A percentile compares a stretch with the other conserved stretches of the same genome.
Conservation (phyloP, 2,797 vertebrate species). For the Hydrolagus colliei region DNA sequence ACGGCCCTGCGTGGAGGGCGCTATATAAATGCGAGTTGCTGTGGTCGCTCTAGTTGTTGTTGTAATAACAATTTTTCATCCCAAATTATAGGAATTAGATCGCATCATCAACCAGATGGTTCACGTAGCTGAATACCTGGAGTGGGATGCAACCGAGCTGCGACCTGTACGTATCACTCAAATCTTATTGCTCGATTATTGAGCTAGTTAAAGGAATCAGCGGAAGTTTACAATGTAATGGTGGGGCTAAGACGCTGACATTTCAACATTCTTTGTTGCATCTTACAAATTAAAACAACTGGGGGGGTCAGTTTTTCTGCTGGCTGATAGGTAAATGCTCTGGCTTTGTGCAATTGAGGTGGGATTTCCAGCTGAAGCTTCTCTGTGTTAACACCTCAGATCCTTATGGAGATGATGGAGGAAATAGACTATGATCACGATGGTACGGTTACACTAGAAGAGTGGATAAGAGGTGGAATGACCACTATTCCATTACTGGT, state of each 20-base stretch:
- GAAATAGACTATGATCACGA: conserved; percentile 82
- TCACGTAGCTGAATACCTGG: conserved; percentile 84
- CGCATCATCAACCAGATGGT: conserved; percentile 92
- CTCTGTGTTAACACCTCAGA: conserved; percentile 51
- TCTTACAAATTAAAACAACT: background rate
- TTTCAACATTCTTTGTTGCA: background rate
- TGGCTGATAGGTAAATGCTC: no score
- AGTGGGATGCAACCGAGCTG: conserved; percentile 88
- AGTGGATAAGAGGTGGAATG: conserved; percentile 89
- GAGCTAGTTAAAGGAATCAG: background rate
- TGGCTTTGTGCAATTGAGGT: no score
- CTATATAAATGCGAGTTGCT: no score
- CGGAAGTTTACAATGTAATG: background rate
- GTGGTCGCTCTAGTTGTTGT: no score
- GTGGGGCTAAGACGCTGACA: background rate
- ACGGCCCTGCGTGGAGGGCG: no score
- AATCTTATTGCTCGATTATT: background rate
- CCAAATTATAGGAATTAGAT: conserved; percentile 71
- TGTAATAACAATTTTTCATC: no score
- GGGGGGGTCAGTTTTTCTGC: no score
- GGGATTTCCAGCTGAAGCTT: background rate
- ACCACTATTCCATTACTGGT: conserved; percentile 88
- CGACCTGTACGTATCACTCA: conserved; percentile 68
- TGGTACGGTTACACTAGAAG: conserved; percentile 80
- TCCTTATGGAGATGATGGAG: conserved; percentile 86